Conservation (phyloP, 2,888 invertebrate genomes). For the Maniola hyperantus region DNA sequence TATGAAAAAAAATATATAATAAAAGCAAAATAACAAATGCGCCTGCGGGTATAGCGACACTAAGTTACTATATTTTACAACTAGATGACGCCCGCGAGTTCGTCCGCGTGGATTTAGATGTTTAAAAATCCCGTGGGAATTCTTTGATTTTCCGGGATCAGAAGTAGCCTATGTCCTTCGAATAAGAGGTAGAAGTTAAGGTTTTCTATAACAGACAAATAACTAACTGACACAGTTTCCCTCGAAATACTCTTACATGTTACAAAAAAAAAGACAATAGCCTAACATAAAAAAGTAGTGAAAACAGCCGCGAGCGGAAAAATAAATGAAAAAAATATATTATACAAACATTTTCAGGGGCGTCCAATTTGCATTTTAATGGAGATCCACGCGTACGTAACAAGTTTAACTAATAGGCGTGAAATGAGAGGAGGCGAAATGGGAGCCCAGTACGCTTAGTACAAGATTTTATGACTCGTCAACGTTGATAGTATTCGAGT, state of each 20-base stretch:
- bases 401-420: conserved; percentile 79
- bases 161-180: too few species aligned
- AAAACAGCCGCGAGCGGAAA: conserved; percentile 49
- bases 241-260: conserved; percentile 15
- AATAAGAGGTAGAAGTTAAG: too few species aligned
- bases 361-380: conserved; percentile 81
- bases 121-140: too few species aligned
- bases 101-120: too few species aligned
- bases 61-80: too few species aligned
- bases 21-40: too few species aligned
- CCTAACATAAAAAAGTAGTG: conserved; percentile 36
- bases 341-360: conserved; percentile 74
- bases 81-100: too few species aligned
- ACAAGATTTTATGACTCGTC: too few species aligned
- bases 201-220: neutral
- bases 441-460: conserved; percentile 28
- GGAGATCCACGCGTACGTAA: conserved; percentile 77
- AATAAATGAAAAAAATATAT: conserved; percentile 64
- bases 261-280: conserved; percentile 28
- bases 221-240: neutral
- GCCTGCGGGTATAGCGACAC: too few species aligned
- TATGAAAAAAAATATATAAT: too few species aligned
- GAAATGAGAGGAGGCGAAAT: conserved; percentile 66
- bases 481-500: too few species aligned
- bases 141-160: too few species aligned